Evolutionary conservation across 2,888 invertebrate species (phyloP).

Genomic region (Drosophila phalerata): DNA sequence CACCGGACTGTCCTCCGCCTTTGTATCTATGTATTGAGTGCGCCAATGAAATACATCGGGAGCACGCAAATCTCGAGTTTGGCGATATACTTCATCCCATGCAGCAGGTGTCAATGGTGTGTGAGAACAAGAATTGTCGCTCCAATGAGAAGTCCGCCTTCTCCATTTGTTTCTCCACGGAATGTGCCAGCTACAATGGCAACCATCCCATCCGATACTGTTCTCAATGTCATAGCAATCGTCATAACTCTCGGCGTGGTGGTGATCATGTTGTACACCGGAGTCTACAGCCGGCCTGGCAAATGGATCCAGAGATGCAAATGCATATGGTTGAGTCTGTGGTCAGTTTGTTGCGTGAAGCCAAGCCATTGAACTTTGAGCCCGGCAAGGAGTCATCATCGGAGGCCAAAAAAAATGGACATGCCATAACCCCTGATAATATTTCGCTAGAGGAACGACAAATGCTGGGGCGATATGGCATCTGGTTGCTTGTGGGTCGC

Average conservation of each 20-base stretch:
- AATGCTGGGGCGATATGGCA: slow-evolving; percentile 96
- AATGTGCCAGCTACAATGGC: slow-evolving; percentile 98
- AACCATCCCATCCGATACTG: slow-evolving; percentile 98
- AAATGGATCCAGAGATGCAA: slow-evolving; percentile 95
- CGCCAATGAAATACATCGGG: slow-evolving; percentile 95
- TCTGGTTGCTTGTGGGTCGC: slow-evolving; percentile 98
- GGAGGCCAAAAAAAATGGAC: slow-evolving; percentile 84
- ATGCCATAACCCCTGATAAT: slow-evolving; percentile 87
- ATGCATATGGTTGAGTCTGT: slow-evolving; percentile 97
- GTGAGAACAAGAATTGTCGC: slow-evolving; percentile 99
- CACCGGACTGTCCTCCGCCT: slow-evolving; percentile 95
- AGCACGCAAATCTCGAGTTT: slow-evolving; percentile 93
- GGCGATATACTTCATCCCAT: slow-evolving; percentile 96
- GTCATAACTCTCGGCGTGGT: slow-evolving; percentile 94
- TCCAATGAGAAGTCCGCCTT: slow-evolving; percentile 96
- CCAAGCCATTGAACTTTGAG: slow-evolving; percentile 92
- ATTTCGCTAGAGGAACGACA: slow-evolving; percentile 95
- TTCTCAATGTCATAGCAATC: slow-evolving; percentile 94
- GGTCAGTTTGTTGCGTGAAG: slow-evolving; percentile 96
- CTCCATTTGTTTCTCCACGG: slow-evolving; percentile 98
- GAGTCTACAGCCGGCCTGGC: slow-evolving; percentile 94
- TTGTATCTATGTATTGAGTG: slow-evolving; percentile 98
- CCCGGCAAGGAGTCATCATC: slow-evolving; percentile 86
- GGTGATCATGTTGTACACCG: slow-evolving; percentile 96
- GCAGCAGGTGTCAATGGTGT: slow-evolving; percentile 97